phyloP scores from a whole-genome alignment of 2,888 invertebrate species.

The Deilephila porcellus region DNA sequence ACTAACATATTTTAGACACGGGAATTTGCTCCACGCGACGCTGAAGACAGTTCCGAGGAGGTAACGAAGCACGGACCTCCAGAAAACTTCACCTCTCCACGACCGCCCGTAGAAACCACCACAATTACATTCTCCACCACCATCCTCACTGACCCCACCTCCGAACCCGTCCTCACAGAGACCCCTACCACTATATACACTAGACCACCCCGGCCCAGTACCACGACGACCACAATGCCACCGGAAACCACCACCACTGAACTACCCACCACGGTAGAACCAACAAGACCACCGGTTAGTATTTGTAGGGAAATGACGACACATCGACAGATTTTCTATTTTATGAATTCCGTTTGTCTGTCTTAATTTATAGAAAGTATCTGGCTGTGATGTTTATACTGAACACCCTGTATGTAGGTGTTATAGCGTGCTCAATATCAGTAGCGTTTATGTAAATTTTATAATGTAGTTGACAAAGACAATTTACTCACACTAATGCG shows the following conservation, averaged over 20 bases:
- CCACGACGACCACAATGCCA: too few relatives aligned
- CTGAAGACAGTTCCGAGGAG: constrained; percentile 38
- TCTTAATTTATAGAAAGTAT: too few relatives aligned
- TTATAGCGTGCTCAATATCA: too few relatives aligned
- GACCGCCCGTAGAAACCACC: neutral
- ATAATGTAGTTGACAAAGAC: too few relatives aligned
- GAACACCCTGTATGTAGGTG: too few relatives aligned
- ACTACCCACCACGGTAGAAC: constrained; percentile 10
- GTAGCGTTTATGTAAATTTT: too few relatives aligned
- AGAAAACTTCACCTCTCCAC: neutral
- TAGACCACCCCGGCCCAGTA: neutral
- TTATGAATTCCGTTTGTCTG: too few relatives aligned
- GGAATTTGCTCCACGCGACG: constrained; percentile 23
- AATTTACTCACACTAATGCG: too few relatives aligned
- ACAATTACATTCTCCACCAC: constrained; percentile 27
- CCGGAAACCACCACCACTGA: constrained; percentile 20
- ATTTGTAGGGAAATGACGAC: neutral
- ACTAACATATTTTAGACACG: constrained; percentile 42
- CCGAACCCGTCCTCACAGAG: neutral
- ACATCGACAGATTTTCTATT: too few relatives aligned
- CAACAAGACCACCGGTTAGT: neutral
- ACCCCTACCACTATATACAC: neutral
- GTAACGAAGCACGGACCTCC: neutral
- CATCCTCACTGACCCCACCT: constrained; percentile 25
- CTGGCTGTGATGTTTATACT: too few relatives aligned